These are phyloP conservation scores for Mechanitis mazaeus DNA, from an alignment of 2,888 invertebrate species.

Conservation along the genomic window DNA sequence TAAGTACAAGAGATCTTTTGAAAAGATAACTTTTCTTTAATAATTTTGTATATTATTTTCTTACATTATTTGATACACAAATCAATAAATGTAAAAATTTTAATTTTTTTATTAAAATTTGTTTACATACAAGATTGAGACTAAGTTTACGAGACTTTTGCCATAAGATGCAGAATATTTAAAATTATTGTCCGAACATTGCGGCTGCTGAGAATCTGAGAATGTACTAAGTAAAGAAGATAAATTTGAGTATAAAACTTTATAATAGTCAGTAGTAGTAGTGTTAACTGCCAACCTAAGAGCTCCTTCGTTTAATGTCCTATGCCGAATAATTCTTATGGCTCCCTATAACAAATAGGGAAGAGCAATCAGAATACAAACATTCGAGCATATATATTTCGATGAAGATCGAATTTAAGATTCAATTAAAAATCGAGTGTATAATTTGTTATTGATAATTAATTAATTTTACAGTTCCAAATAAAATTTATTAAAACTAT, in stretches of 20 bases:
- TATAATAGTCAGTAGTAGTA: constrained; percentile 40
- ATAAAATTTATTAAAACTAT: no score
- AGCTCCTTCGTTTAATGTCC: constrained; percentile 33
- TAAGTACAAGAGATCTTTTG: background rate
- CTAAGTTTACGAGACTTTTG: constrained; percentile 14
- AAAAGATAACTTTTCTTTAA: no score
- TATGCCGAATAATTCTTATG: constrained; percentile 33
- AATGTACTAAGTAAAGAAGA: constrained; percentile 34
- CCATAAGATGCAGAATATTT: constrained; percentile 32
- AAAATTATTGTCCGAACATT: constrained; percentile 32
- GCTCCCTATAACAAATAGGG: constrained; percentile 4
- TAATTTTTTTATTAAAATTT: no score
- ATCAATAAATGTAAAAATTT: no score
- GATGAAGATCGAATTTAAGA: constrained; percentile 10
- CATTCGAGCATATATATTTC: constrained; percentile 23
- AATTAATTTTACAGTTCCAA: no score
- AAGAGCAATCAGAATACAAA: constrained; percentile 28
- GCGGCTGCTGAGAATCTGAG: constrained; percentile 29
- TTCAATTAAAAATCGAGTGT: background rate
- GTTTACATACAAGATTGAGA: no score
- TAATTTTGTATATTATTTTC: constrained; percentile 9
- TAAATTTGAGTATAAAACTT: constrained; percentile 39
- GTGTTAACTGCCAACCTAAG: constrained; percentile 38
- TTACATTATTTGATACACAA: no score
- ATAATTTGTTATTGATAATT: background rate